A percentile compares a stretch with the other conserved stretches of the same genome.
phyloP scores from a whole-genome alignment of 2,797 vertebrate genomes.

The Spondyliosoma cantharus region DNA sequence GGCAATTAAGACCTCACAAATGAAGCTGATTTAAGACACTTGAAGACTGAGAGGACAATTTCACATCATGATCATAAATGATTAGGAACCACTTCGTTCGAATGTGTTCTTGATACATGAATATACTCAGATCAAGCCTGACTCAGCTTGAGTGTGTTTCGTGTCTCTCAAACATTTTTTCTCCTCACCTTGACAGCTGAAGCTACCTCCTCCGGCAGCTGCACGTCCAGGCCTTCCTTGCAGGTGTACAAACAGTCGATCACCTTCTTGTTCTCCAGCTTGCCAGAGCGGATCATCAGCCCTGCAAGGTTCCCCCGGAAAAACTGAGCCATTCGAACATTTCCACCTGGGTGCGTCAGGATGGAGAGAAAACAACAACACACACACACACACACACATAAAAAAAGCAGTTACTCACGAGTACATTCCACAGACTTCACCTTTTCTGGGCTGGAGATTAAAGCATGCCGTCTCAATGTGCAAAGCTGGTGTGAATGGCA shows the following conservation, averaged over 20 bases:
- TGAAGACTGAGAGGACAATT: neutral
- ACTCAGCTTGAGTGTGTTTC: neutral
- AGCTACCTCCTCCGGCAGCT: constrained; percentile 87
- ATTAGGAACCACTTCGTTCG: neutral
- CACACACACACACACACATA: neutral
- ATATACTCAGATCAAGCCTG: neutral
- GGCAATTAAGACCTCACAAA: too few species aligned
- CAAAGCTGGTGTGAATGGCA: constrained; percentile 64
- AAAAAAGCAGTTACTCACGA: constrained; percentile 31
- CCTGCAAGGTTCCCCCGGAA: constrained; percentile 96
- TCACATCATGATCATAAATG: neutral
- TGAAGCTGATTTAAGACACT: too few species aligned
- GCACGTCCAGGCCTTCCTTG: constrained; percentile 96
- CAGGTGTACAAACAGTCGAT: constrained; percentile 99
- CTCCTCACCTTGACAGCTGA: constrained; percentile 89
- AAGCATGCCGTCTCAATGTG: constrained; percentile 71
- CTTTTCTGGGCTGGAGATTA: constrained; percentile 46
- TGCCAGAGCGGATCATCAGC: constrained; percentile 93
- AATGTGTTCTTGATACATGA: neutral
- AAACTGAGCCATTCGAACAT: constrained; percentile 92
- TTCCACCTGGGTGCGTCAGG: constrained; percentile 85
- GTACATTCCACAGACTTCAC: constrained; percentile 7
- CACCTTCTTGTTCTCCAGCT: constrained; percentile 96
- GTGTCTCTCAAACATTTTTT: neutral
- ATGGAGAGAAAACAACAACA: constrained; percentile 23